Evolutionary conservation across 2,113 vertebrate genomes (phyloP).

Genomic region (Gnathonemus longibarbis): DNA sequence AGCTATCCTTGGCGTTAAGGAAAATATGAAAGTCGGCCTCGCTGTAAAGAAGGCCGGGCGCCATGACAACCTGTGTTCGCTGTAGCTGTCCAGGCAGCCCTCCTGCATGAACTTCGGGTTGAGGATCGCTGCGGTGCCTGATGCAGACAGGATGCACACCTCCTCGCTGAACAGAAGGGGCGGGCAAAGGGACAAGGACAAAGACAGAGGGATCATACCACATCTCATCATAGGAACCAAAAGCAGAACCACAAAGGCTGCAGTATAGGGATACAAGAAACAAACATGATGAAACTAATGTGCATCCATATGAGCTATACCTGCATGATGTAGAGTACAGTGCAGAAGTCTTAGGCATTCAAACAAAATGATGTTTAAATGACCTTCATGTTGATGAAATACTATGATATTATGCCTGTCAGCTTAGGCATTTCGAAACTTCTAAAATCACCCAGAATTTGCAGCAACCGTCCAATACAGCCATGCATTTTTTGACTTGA

Average conservation of each 20-base stretch:
- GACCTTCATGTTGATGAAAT: not conserved
- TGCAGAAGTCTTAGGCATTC: not conserved
- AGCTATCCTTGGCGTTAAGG: constrained; percentile 61
- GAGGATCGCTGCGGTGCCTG: constrained; percentile 89
- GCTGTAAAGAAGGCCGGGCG: constrained; percentile 67
- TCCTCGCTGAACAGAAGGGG: constrained; percentile 75
- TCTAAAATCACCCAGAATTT: not conserved
- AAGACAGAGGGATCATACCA: not conserved
- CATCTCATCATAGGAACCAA: not conserved
- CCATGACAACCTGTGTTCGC: constrained; percentile 86
- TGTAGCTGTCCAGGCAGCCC: constrained; percentile 77
- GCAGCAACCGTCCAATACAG: not conserved
- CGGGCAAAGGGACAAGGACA: constrained; percentile 32
- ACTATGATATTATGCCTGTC: not conserved
- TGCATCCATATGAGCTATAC: not conserved
- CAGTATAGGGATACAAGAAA: not conserved
- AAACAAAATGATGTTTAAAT: not conserved
- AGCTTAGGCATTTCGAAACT: not conserved
- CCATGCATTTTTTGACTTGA: not conserved
- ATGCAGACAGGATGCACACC: constrained; percentile 95
- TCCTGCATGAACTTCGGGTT: constrained; percentile 93
- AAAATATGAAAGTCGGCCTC: constrained; percentile 69
- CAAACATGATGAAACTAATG: not conserved
- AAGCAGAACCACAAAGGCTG: not conserved
- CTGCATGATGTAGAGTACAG: not conserved